These are phyloP conservation scores for Orius insidiosus DNA, from an alignment of 1,140 invertebrate species.

Conservation along the genomic window DNA sequence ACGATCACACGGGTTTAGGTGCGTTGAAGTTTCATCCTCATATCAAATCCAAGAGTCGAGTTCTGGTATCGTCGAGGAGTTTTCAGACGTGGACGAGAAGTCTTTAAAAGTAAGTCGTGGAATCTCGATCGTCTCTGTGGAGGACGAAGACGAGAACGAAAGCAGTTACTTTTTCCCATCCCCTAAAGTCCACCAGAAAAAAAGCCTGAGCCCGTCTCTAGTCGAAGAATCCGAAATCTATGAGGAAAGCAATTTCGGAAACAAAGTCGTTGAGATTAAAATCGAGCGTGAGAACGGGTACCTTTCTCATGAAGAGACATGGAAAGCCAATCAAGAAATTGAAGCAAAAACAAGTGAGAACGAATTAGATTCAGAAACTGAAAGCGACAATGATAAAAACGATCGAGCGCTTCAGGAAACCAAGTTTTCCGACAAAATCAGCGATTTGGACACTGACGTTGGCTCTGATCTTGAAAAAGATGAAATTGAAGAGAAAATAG, in stretches of 20 bases:
- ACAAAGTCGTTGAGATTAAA: constrained; percentile 7
- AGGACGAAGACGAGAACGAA: constrained; percentile 38
- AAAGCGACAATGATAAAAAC: constrained; percentile 8
- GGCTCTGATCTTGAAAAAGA: constrained; percentile 12
- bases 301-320: no score
- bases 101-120: constrained; percentile 27
- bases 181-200: not conserved
- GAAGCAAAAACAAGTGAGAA: not conserved
- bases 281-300: constrained; percentile 1
- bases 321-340: not conserved
- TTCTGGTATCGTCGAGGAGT: constrained; percentile 29
- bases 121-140: constrained; percentile 41
- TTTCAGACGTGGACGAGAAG: constrained; percentile 19
- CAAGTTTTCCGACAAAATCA: not conserved
- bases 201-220: not conserved
- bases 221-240: not conserved
- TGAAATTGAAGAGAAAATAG: constrained; percentile 4
- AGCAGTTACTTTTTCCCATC: not conserved
- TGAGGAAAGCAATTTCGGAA: constrained; percentile 4
- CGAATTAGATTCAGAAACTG: constrained; percentile 7
- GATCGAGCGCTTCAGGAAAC: not conserved
- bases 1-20: constrained; percentile 14
- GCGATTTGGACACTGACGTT: not conserved
- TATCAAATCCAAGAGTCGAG: constrained; percentile 10
- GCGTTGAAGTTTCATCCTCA: constrained; percentile 34